phyloP scores from a whole-genome alignment of 2,113 vertebrate species.

The cattle (Bos taurus) region DNA sequence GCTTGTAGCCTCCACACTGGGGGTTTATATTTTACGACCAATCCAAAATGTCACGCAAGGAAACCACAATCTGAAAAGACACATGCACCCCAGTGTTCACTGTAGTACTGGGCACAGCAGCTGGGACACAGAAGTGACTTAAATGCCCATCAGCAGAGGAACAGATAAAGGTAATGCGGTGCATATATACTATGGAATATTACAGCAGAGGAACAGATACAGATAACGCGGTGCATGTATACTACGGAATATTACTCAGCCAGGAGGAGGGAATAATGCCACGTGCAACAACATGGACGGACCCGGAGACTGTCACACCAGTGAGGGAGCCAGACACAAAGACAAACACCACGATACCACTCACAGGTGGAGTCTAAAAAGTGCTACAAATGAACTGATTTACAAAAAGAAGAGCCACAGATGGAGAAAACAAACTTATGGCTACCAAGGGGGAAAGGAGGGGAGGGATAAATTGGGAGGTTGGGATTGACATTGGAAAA shows the following conservation, averaged over 20 bases:
- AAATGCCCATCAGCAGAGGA: not conserved
- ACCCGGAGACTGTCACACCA: not conserved
- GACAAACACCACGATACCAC: not conserved
- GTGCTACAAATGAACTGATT: not conserved
- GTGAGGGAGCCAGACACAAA: not conserved
- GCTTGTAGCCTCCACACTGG: not conserved
- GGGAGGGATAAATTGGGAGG: not conserved
- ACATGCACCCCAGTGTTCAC: not conserved
- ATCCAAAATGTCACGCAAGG: not conserved
- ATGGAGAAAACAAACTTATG: not conserved
- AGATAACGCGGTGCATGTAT: not conserved
- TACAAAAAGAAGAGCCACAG: not conserved
- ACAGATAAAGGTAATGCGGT: not conserved
- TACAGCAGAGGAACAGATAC: not conserved
- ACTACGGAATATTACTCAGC: not conserved
- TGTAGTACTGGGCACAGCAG: not conserved
- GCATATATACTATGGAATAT: rapidly evolving
- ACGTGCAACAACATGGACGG: not conserved
- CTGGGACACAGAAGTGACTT: not conserved
- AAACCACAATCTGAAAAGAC: not conserved
- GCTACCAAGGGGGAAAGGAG: not conserved
- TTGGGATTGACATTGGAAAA: not conserved
- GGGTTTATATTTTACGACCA: not conserved
- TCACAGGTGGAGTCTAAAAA: not conserved
- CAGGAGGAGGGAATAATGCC: not conserved